Evolutionary conservation across 64 coral and sea anemone species (phyloP), one percentile per base, ranked within the genome.

Genomic region (Dendrophyllia cribrosa): DNA sequence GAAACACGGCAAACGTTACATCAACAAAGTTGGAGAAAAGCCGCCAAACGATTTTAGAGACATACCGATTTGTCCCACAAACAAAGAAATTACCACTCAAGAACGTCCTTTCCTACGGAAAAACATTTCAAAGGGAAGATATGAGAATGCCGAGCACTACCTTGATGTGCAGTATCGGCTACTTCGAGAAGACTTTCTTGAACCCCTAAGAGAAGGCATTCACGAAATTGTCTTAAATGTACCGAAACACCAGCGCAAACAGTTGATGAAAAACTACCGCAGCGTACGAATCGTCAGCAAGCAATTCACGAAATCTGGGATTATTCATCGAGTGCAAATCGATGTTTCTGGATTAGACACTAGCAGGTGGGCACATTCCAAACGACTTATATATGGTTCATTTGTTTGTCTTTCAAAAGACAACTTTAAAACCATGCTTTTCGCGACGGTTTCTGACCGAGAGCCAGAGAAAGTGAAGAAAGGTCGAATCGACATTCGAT

Each of bases 141-240:
- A 86, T 44, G 69, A 83, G 4, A 83, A 75, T 16, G 58, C 61
- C 13, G 93, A 90, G 5, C 93, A 90, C 59, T 95, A 95, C 24
- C 93, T 95, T 48, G 93, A 95, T 90, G 88, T 94, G 10, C 93
- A 94, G 20, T 94, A 90, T 20, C 87, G 93, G 45, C 75, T 94
- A 2, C 89, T 89, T 65, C 60, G 93, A 43, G 93, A 94, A 59
- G 93, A 94, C 43, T 94, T 94, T 47, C 79, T 94, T 67, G 79
- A 88, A 76, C 93, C 93, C 3, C 56, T 95, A 14, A 62, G 93
- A 43, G 93, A 95, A 61, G 93, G 93, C 50, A 90, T 95, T 68
- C 70, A n/a, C n/a, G 93, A 95, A 59, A 69, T 90, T 70, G 46
- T 60, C 7, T 62, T 16, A 1, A 58, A 95, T 3, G 19, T 86